Base-by-base conservation (phyloP, 2,797 vertebrate species). In the Leptoclinus maculatus region DNA sequence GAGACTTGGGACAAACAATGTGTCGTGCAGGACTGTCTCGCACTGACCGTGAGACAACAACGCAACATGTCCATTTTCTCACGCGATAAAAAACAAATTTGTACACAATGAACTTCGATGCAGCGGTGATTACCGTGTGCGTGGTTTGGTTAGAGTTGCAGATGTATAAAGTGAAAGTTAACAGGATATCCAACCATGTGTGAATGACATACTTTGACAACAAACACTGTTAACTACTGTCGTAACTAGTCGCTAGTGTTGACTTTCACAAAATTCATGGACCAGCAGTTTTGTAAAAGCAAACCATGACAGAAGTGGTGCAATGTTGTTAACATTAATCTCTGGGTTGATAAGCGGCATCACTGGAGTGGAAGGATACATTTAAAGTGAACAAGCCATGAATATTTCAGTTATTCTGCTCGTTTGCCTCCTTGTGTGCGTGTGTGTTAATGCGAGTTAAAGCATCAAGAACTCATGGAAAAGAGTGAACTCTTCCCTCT, bases 331-430 rank as follows among this genome's bases (percentile, higher is more conserved):
- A 67, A 62, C 58, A 74, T 65, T 27, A 38, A 70, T 54, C 38
- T 75, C 19, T 59, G 23, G 19, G n/a, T 38, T 73, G 38, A 25
- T 66, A 56, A 67, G 13, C 39, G 23, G 71, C 58, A 56, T 38
- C 76, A 39, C 60, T 76, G 73, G 71, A 69, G 76, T 78, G 73
- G 70, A 82, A 79, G 64, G 67, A 67, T 39, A 77, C 64, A 72
- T 60, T 65, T 10, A 34, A 72, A 53, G 72, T 29, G 43, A 76
- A 71, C 77, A 82, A 83, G 2, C 14, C 11, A 76, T 73, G 59
- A 64, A 77, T 77, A 21, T 77, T 80, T 77, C 23, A 72, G 25
- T 49, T 71, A 16, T 41, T 38, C 57, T 69, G 60, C 73, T 59
- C 39, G 39, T 66, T 29, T 54, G 36, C 19, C 3, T 74, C 29